Base-by-base conservation (phyloP, 2,888 invertebrate genomes). In the Drosophila hamatofila region DNA sequence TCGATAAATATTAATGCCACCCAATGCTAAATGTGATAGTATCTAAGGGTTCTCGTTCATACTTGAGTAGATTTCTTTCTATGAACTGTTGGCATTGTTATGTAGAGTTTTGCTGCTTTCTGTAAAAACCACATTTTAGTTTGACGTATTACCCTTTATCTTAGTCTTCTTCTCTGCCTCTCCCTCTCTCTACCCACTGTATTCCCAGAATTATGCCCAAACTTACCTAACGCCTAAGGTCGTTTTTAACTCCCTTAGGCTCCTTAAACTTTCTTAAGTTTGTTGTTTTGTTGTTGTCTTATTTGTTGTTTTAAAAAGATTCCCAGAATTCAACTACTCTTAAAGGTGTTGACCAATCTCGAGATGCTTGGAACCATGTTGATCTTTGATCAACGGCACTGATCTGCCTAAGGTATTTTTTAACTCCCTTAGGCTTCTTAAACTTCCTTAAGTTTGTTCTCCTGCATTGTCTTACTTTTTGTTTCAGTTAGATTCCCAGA, bases 1-100 rank as follows among this genome's bases (percentile, higher is more conserved):
- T 35, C 51, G 51, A 52, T 52, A 52, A 52, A 52, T 52, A 52
- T 52, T 52, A 52, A 52, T 52, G 35, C 5, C 51, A n/a, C 14
- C 21, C 35, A 35, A 23, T 16, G 51, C 33, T 5, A 35, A 52
- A 23, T 52, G 21, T 16, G 51, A 51, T 51, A 4, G 21, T 33
- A 33, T 51, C 33, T 21, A 8, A 16, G 21, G 16, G 21, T 5
- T 35, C 9, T 16, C 35, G 1, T 23, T 33, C 18, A 35, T 21
- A 35, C 35, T 33, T 21, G 4, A 35, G 16, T 18, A 9, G 33
- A 23, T 21, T 21, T 18, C 25, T 7, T n/a, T 5, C 5, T 1
- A n/a, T 8, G n/a, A 46, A 16, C 46, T 46, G 8, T 46, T n/a
- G 2, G 48, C 30, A 30, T 48, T 49, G 48, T 18, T 49, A 8